A percentile compares a stretch with the other conserved stretches of the same genome.
phyloP scores from a whole-genome alignment of 2,888 invertebrate genomes.

The Chrysodeixis includens region DNA sequence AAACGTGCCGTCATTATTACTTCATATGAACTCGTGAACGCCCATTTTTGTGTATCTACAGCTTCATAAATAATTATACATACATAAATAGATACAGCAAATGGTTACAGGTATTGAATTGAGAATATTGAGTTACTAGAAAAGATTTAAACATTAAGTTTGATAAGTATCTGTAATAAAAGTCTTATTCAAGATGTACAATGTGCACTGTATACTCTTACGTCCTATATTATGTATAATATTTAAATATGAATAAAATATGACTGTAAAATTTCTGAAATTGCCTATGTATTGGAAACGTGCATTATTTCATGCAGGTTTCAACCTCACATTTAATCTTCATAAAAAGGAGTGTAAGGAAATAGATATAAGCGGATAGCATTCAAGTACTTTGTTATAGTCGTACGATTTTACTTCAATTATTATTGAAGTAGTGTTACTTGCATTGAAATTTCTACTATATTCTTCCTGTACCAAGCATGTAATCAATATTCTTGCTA shows the following conservation, averaged over 20 bases:
- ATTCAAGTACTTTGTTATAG: no score
- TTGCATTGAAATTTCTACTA: neutral
- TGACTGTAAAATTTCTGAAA: no score
- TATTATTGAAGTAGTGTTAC: neutral
- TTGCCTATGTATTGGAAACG: no score
- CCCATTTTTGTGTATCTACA: neutral
- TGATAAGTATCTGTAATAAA: neutral
- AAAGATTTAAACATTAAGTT: neutral
- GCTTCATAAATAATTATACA: neutral
- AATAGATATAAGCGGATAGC: neutral
- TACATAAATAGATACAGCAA: neutral
- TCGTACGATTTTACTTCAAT: no score
- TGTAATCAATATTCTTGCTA: neutral
- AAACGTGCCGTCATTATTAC: slow-evolving; percentile 13
- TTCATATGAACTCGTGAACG: slow-evolving; percentile 2
- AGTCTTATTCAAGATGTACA: no score
- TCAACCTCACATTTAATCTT: no score
- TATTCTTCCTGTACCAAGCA: neutral
- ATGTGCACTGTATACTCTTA: no score
- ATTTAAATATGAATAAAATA: no score
- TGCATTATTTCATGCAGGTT: no score
- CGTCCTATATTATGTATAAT: no score
- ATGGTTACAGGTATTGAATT: neutral
- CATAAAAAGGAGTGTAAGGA: neutral
- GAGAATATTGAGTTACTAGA: neutral